Evolutionary conservation across 2,797 vertebrate species (phyloP), one percentile per base, ranked within the genome.

Genomic region (Sebastiscus albofasciatus): DNA sequence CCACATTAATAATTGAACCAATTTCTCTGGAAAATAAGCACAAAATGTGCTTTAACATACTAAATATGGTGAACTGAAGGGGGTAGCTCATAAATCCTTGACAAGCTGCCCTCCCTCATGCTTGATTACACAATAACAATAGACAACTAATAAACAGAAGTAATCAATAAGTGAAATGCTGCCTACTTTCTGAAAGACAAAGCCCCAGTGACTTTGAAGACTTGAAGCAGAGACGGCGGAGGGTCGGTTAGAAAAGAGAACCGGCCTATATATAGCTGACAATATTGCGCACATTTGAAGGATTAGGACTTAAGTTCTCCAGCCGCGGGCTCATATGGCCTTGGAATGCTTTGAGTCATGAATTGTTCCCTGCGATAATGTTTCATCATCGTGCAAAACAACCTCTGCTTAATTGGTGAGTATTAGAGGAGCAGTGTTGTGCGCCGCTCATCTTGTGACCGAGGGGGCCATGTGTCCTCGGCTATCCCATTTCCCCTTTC

Each of bases 321-420:
- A 92, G 96, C 94, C 93, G 82, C 61, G 90, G 96, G 96, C 97
- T 99, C 97, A 97, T 97, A 95, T 98, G 93, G 95, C 96, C 95
- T 89, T 89, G 97, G 97, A 99, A 99, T 99, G 97, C 96, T 97
- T 97, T 96, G 97, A 98, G 96, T 98, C 97, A 97, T 97, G 97
- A 97, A 98, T 98, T 99, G 97, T 98, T 97, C 97, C 97, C 96
- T 69, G 96, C 96, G 97, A 98, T 99, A 98, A 97, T 97, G 96
- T 99, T 98, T 93, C 94, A 89, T 98, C 98, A 98, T 96, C 96
- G 96, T 94, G 96, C 97, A 97, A 91, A 94, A 96, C 96, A 94
- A 96, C 94, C 95, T 97, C 96, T 94, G 93, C 97, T 95, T 97
- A 97, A 98, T 97, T 97, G 96, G 96, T 94, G 94, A 93, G 95